phyloP scores from a whole-genome alignment of 2,797 vertebrate species.

The Xiphophorus birchmanni region DNA sequence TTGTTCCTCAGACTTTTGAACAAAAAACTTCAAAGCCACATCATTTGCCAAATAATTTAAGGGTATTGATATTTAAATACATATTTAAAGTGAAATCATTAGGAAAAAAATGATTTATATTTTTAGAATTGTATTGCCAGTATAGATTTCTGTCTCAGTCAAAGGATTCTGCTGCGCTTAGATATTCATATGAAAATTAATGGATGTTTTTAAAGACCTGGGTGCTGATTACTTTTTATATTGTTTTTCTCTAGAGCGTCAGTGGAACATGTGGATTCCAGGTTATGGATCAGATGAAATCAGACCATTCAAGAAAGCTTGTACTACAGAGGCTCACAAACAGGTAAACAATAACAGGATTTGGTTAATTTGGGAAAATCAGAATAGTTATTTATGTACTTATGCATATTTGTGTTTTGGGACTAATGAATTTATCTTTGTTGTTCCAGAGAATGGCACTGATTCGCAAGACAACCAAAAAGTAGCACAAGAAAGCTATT shows the following conservation, averaged over 20 bases:
- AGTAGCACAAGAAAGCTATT: conserved; percentile 79
- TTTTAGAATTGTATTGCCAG: neutral
- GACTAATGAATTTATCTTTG: conserved; percentile 30
- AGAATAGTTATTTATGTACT: neutral
- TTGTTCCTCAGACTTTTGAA: neutral
- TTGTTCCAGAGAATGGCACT: conserved; percentile 95
- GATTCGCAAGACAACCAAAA: conserved; percentile 99
- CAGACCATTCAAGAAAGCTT: conserved; percentile 97
- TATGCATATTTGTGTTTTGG: neutral
- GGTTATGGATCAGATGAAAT: conserved; percentile 99
- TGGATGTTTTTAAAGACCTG: neutral
- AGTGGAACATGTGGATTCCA: conserved; percentile 99
- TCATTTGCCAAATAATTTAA: neutral
- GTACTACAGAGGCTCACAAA: conserved; percentile 99
- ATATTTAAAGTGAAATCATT: neutral
- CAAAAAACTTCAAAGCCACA: neutral
- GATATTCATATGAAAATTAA: neutral
- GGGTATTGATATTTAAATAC: neutral
- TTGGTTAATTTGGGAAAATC: neutral
- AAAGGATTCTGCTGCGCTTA: neutral
- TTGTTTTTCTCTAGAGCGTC: conserved; percentile 84
- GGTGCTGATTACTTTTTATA: neutral
- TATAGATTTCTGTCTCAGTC: neutral
- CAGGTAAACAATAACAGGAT: conserved; percentile 83
- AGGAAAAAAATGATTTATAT: neutral